A percentile compares a stretch with the other conserved stretches of the same genome.
phyloP scores from a whole-genome alignment of 1,140 invertebrate genomes.

The Habropoda laboriosa region DNA sequence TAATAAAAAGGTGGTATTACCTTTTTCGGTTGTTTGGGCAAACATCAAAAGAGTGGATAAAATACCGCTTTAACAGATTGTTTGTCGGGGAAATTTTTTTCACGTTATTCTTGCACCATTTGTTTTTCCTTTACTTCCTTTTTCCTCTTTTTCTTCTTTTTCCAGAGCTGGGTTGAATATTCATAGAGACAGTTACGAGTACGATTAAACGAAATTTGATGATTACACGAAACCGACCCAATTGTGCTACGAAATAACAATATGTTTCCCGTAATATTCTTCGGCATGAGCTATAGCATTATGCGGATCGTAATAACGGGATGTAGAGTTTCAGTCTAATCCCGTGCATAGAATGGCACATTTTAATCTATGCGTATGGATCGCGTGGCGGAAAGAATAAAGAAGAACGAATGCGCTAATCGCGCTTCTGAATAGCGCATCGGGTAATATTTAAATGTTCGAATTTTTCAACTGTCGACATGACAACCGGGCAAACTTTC shows the following conservation, averaged over 20 bases:
- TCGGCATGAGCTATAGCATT: neutral
- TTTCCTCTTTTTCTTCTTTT: too few species aligned
- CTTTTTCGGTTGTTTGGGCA: neutral
- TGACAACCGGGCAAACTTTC: slow-evolving; percentile 1
- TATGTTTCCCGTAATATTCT: neutral
- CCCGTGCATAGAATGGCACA: neutral
- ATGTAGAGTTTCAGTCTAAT: neutral
- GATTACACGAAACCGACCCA: too few species aligned
- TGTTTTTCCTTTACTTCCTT: too few species aligned
- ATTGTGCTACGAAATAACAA: neutral
- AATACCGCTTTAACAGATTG: neutral
- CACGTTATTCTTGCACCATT: neutral
- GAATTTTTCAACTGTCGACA: neutral
- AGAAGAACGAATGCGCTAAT: too few species aligned
- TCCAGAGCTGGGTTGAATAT: neutral
- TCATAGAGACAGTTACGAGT: too few species aligned
- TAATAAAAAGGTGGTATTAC: neutral
- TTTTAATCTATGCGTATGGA: neutral
- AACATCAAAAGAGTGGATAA: neutral
- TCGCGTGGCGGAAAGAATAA: too few species aligned
- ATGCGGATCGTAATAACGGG: neutral
- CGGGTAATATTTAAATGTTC: neutral
- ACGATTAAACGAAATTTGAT: neutral
- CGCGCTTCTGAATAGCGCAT: neutral
- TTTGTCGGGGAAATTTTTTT: neutral